A percentile compares a stretch with the other conserved stretches of the same genome.
Evolutionary conservation across 2,888 invertebrate species (phyloP).

Genomic region (Emesis furor): DNA sequence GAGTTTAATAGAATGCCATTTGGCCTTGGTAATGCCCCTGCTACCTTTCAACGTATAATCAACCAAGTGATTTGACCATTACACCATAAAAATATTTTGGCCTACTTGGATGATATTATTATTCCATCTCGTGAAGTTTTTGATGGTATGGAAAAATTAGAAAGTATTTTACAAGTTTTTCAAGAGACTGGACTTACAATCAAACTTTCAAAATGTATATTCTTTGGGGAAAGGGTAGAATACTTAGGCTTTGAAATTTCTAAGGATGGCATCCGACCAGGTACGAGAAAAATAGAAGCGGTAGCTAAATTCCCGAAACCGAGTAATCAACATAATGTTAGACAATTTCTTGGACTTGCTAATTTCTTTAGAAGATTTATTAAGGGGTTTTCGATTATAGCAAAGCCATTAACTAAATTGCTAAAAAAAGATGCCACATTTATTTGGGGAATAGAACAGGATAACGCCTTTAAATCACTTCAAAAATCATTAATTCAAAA

Average conservation of each 20-base stretch:
- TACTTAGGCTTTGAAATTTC: conserved; percentile 33
- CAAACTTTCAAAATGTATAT: conserved; percentile 30
- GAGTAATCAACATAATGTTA: conserved; percentile 61
- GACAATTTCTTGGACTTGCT: conserved; percentile 76
- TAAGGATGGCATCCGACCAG: conserved; percentile 21
- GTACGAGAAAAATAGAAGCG: conserved; percentile 17
- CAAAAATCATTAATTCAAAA: conserved; percentile 28
- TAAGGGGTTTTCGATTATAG: conserved; percentile 52
- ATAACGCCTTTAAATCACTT: conserved; percentile 20
- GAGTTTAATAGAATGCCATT: conserved; percentile 32
- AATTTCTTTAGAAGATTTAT: conserved; percentile 68
- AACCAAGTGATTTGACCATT: conserved; percentile 44
- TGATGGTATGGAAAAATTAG: conserved; percentile 8
- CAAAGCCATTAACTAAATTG: not conserved
- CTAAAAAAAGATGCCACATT: conserved; percentile 5
- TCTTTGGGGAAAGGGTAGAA: conserved; percentile 14
- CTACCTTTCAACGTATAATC: conserved; percentile 24
- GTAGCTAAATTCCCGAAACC: conserved; percentile 62
- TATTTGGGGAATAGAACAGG: conserved; percentile 1
- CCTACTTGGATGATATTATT: conserved; percentile 65
- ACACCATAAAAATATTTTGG: conserved; percentile 49
- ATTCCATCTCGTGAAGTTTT: conserved; percentile 46
- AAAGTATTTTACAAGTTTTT: not conserved
- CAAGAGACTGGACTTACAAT: conserved; percentile 2
- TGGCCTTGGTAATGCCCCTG: conserved; percentile 22